A percentile compares a stretch with the other conserved stretches of the same genome.
These are phyloP conservation scores for Istiophorus platypterus DNA, from an alignment of 2,113 vertebrate species.

Conservation along the genomic window DNA sequence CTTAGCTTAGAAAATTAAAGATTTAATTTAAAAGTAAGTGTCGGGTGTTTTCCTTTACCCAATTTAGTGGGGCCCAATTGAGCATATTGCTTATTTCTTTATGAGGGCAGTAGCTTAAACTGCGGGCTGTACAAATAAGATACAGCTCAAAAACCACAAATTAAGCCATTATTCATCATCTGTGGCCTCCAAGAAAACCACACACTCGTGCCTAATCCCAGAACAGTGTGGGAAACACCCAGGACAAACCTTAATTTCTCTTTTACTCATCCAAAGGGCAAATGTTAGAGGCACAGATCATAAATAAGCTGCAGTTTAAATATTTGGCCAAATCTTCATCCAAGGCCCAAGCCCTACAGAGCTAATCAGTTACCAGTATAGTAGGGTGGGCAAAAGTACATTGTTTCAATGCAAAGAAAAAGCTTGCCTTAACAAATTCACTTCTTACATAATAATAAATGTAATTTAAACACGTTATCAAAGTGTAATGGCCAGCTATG, in stretches of 20 bases:
- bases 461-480: no score
- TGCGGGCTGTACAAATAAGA: background rate
- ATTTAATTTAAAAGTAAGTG: background rate
- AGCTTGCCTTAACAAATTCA: background rate
- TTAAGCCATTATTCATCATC: conserved; percentile 3
- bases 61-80: background rate
- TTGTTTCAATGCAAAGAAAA: background rate
- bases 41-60: background rate
- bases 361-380: background rate
- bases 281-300: background rate
- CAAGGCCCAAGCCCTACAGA: background rate
- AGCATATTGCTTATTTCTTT: background rate
- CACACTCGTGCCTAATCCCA: background rate
- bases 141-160: background rate
- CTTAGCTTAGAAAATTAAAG: background rate
- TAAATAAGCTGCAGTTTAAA: conserved; percentile 4
- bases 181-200: background rate
- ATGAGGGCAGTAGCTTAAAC: background rate
- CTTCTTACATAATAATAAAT: background rate
- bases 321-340: background rate
- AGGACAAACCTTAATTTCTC: background rate
- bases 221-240: background rate
- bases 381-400: background rate
- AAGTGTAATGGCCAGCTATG: background rate
- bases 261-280: background rate